Evolutionary conservation across 2,888 invertebrate genomes (phyloP).

Genomic region (Strigamia maritima): DNA sequence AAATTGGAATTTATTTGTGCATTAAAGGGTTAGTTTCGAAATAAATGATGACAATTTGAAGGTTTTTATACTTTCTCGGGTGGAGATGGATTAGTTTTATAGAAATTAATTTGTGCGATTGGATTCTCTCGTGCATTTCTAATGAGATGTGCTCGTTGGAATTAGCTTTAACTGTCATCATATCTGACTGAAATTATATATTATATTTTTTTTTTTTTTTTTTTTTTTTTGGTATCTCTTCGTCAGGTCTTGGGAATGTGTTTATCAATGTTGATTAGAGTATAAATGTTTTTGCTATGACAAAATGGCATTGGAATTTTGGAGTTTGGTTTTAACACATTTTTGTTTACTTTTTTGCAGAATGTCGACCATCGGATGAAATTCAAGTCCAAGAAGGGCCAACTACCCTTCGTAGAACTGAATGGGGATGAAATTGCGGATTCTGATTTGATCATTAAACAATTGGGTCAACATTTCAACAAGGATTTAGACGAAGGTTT

Average conservation of each 20-base stretch:
- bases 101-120: slow-evolving; percentile 2
- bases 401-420: slow-evolving; percentile 88
- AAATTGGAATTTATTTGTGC: not conserved
- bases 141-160: not conserved
- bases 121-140: not conserved
- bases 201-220: slow-evolving; percentile 34
- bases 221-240: no score
- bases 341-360: slow-evolving; percentile 59
- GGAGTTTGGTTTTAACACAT: not conserved
- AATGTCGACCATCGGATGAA: slow-evolving; percentile 93
- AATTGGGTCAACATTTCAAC: slow-evolving; percentile 74
- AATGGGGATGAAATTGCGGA: slow-evolving; percentile 94
- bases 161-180: not conserved
- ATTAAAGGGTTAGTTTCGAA: not conserved
- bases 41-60: not conserved
- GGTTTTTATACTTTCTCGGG: not conserved
- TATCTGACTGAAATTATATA: not conserved
- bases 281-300: not conserved
- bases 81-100: slow-evolving; percentile 7
- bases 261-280: slow-evolving; percentile 1
- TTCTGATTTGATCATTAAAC: slow-evolving; percentile 84
- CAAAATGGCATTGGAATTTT: not conserved
- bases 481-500: slow-evolving; percentile 80
- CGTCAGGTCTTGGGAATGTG: not conserved
- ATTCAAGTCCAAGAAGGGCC: slow-evolving; percentile 89